Conservation (phyloP, 2,113 vertebrate species). For the Cavia aperea region DNA sequence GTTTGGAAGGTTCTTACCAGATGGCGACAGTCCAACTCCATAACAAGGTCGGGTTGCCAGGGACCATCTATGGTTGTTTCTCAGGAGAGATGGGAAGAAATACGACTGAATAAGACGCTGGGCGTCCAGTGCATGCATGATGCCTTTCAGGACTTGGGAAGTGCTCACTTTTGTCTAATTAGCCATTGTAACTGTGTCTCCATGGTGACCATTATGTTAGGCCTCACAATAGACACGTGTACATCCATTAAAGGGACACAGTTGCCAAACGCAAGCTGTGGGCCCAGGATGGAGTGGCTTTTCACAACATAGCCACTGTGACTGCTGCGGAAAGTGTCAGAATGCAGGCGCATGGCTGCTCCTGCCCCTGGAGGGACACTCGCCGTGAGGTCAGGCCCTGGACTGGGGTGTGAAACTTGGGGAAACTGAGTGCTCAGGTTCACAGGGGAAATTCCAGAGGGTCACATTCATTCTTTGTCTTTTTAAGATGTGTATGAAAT, state of each 20-base stretch:
- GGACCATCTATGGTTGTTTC: slow-evolving; percentile 31
- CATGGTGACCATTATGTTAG: slow-evolving; percentile 66
- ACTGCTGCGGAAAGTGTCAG: not conserved
- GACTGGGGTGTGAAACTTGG: not conserved
- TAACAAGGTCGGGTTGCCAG: not conserved
- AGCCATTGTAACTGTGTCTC: slow-evolving; percentile 61
- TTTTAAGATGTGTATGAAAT: not conserved
- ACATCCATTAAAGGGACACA: slow-evolving; percentile 58
- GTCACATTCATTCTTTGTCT: not conserved
- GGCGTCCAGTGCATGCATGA: not conserved
- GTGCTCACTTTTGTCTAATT: slow-evolving; percentile 64
- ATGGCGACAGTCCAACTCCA: not conserved
- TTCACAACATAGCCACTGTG: not conserved
- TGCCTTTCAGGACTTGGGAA: slow-evolving; percentile 57
- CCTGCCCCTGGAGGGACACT: not conserved
- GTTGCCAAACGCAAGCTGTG: slow-evolving; percentile 22
- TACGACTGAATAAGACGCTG: slow-evolving; percentile 25
- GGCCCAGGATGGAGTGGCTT: slow-evolving; percentile 37
- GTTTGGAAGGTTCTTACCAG: slow-evolving; percentile 3
- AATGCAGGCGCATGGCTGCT: not conserved
- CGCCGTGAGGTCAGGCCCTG: not conserved
- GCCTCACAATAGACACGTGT: slow-evolving; percentile 55
- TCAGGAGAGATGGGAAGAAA: slow-evolving; percentile 37
- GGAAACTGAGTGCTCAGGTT: rapidly evolving
- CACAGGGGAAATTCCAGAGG: not conserved